phyloP scores from a whole-genome alignment of 2,888 invertebrate genomes.

The Oscheius sp. region DNA sequence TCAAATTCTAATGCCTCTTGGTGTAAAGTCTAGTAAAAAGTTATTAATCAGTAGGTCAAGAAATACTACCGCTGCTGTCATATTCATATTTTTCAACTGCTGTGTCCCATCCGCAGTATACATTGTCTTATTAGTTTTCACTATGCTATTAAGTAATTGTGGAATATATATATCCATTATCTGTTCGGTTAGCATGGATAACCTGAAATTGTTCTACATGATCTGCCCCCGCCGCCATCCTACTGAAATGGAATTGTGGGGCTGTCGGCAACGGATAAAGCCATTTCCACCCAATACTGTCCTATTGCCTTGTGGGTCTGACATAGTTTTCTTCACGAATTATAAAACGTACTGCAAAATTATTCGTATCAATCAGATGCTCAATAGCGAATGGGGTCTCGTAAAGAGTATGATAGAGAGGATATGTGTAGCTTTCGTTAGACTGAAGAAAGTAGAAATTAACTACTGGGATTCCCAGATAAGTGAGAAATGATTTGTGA shows the following conservation, averaged over 20 bases:
- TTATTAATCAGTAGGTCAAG: neutral
- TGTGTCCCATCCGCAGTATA: conserved; percentile 19
- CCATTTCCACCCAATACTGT: conserved; percentile 71
- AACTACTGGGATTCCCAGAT: conserved; percentile 70
- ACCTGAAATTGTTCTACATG: neutral
- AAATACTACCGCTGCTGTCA: neutral
- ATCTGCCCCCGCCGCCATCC: neutral
- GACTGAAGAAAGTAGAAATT: conserved; percentile 64
- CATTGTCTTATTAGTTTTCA: neutral
- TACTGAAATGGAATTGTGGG: conserved; percentile 71
- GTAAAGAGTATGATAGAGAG: conserved; percentile 69
- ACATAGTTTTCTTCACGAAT: neutral
- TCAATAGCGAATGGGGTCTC: conserved; percentile 66
- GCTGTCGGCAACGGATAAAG: conserved; percentile 71
- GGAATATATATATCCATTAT: conserved; percentile 8
- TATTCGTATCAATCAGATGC: conserved; percentile 61
- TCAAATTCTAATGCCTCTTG: neutral
- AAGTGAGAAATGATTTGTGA: conserved; percentile 72
- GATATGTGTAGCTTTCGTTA: conserved; percentile 44
- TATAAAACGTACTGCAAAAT: conserved; percentile 31
- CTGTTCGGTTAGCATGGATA: conserved; percentile 1
- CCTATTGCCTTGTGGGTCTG: conserved; percentile 69
- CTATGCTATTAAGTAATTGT: neutral
- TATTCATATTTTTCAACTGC: conserved; percentile 19
- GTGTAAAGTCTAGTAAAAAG: neutral